phyloP scores from a whole-genome alignment of 2,888 invertebrate species.

The Conus canariensis region DNA sequence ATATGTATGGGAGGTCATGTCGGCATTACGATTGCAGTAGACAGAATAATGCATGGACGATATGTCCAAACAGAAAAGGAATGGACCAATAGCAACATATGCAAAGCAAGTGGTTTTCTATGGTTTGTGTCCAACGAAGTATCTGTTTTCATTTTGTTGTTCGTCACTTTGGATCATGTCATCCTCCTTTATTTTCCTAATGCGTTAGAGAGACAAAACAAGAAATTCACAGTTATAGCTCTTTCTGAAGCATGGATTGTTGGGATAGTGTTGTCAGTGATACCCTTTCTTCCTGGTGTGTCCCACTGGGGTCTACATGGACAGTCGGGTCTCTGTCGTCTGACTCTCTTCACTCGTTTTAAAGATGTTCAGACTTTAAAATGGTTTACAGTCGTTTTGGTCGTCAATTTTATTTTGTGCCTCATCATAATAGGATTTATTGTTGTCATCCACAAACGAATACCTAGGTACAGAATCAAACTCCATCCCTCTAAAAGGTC shows the following conservation, averaged over 20 bases:
- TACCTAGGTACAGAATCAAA: background rate
- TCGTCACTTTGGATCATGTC: background rate
- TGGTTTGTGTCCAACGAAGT: background rate
- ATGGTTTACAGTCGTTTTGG: background rate
- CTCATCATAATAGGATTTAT: background rate
- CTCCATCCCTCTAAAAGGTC: background rate
- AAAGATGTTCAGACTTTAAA: background rate
- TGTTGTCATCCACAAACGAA: background rate
- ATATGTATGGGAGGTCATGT: constrained; percentile 1
- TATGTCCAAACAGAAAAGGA: background rate
- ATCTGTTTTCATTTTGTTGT: background rate
- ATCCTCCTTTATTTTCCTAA: background rate
- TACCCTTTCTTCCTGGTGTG: constrained; percentile 13
- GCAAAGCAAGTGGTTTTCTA: background rate
- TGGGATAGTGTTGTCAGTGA: background rate
- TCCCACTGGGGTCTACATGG: background rate
- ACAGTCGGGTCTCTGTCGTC: constrained; percentile 14
- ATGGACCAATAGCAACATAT: background rate
- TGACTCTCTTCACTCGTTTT: background rate
- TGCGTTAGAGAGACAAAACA: too few species aligned
- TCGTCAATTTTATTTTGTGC: background rate
- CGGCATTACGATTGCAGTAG: background rate
- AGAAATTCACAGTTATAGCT: background rate
- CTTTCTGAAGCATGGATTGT: background rate
- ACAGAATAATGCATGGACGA: background rate